Evolutionary conservation across 2,113 vertebrate species (phyloP).

Genomic region (Oryzias woworae): DNA sequence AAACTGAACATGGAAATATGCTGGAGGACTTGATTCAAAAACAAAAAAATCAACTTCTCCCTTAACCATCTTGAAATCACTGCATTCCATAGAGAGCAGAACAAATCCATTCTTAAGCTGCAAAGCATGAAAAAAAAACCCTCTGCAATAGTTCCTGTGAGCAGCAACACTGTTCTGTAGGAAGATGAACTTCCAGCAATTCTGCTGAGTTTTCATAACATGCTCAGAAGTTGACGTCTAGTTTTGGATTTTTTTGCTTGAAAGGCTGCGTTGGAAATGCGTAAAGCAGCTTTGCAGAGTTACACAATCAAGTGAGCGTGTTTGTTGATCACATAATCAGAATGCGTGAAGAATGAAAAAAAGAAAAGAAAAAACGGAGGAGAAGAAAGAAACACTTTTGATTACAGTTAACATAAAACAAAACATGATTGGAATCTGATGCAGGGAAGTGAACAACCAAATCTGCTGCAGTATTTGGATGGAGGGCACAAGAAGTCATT

Average conservation of each 20-base stretch:
- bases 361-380: not conserved
- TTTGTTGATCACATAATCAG: slow-evolving; percentile 54
- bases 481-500: no score
- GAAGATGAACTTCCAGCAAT: no score
- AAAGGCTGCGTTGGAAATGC: not conserved
- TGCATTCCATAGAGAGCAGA: slow-evolving; percentile 32
- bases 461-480: no score
- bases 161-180: no score
- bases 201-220: no score
- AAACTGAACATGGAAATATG: no score
- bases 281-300: slow-evolving; percentile 29
- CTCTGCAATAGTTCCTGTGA: not conserved
- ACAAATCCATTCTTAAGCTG: slow-evolving; percentile 28
- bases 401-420: not conserved
- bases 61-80: slow-evolving; percentile 1
- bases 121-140: not conserved
- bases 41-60: no score
- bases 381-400: slow-evolving; percentile 20
- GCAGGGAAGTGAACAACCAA: no score
- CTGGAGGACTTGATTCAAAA: no score
- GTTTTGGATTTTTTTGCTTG: no score
- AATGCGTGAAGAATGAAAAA: not conserved
- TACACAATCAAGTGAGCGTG: slow-evolving; percentile 39
- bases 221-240: no score
- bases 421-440: no score